Evolutionary conservation across 2,797 vertebrate genomes (phyloP).

Genomic region (Chelon auratus): DNA sequence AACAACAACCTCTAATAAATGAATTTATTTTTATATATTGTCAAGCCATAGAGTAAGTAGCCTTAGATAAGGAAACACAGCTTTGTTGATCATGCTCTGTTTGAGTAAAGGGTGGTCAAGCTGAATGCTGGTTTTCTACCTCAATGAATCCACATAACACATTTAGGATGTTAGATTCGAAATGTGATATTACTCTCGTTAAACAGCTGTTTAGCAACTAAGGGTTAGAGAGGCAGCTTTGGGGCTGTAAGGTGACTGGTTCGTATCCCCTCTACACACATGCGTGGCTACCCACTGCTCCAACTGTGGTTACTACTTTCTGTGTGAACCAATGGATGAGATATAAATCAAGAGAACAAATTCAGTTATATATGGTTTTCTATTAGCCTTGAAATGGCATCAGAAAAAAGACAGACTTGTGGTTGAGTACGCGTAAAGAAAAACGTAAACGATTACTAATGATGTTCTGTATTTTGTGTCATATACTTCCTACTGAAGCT

Average conservation of each 20-base stretch:
- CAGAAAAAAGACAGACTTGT: neutral
- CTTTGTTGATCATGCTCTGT: neutral
- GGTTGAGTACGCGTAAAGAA: conserved; percentile 7
- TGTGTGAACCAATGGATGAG: neutral
- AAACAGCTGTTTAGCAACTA: no score
- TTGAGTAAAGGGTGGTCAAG: neutral
- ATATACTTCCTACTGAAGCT: conserved; percentile 41
- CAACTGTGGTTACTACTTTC: neutral
- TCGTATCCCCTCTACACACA: no score
- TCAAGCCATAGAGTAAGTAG: neutral
- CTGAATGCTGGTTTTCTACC: neutral
- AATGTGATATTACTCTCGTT: no score
- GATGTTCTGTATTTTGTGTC: conserved; percentile 29
- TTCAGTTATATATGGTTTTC: neutral
- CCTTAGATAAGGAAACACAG: neutral
- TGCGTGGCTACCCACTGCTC: no score
- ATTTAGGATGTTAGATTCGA: no score
- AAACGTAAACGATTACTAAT: conserved; percentile 40
- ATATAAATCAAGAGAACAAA: neutral
- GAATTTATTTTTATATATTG: no score
- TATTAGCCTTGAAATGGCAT: conserved; percentile 11
- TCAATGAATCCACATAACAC: no score
- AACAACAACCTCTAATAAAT: no score
- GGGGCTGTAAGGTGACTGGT: no score
- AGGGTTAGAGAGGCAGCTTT: no score